A percentile compares a stretch with the other conserved stretches of the same genome.
Evolutionary conservation across 2,888 invertebrate species (phyloP).

Genomic region (Drosophila ustulata): DNA sequence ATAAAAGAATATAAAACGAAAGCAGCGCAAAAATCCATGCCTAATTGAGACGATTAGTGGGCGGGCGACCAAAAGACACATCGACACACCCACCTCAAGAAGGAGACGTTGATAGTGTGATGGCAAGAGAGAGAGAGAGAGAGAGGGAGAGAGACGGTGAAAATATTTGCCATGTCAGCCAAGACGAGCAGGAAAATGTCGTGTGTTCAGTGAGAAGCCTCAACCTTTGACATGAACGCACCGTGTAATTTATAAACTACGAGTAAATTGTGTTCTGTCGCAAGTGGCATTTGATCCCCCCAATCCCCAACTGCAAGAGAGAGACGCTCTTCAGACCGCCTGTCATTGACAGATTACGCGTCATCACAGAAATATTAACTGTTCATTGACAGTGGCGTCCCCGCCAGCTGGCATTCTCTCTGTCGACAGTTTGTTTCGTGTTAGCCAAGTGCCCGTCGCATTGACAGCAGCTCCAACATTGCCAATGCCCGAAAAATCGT

Average conservation of each 20-base stretch:
- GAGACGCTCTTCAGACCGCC: slow-evolving; percentile 18
- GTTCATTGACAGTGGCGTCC: slow-evolving; percentile 66
- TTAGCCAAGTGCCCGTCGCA: slow-evolving; percentile 23
- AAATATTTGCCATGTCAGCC: slow-evolving; percentile 53
- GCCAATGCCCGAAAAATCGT: neutral
- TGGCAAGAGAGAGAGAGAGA: neutral
- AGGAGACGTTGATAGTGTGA: neutral
- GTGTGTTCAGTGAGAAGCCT: slow-evolving; percentile 16
- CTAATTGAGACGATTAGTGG: slow-evolving; percentile 82
- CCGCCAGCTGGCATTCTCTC: slow-evolving; percentile 20
- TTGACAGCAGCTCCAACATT: slow-evolving; percentile 25
- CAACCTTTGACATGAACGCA: slow-evolving; percentile 58
- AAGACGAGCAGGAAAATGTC: slow-evolving; percentile 3
- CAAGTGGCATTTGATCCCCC: slow-evolving; percentile 17
- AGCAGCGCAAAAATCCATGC: slow-evolving; percentile 66
- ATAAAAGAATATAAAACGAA: slow-evolving; percentile 26
- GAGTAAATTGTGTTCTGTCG: slow-evolving; percentile 45
- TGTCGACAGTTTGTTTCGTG: slow-evolving; percentile 52
- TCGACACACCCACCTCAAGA: slow-evolving; percentile 8
- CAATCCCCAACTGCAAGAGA: neutral
- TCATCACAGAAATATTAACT: slow-evolving; percentile 82
- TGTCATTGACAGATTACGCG: slow-evolving; percentile 82
- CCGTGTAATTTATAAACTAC: slow-evolving; percentile 65
- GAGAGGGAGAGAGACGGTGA: neutral
- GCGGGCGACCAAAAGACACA: slow-evolving; percentile 20